phyloP scores from a whole-genome alignment of 2,797 vertebrate genomes.

The Cyprinella venusta region DNA sequence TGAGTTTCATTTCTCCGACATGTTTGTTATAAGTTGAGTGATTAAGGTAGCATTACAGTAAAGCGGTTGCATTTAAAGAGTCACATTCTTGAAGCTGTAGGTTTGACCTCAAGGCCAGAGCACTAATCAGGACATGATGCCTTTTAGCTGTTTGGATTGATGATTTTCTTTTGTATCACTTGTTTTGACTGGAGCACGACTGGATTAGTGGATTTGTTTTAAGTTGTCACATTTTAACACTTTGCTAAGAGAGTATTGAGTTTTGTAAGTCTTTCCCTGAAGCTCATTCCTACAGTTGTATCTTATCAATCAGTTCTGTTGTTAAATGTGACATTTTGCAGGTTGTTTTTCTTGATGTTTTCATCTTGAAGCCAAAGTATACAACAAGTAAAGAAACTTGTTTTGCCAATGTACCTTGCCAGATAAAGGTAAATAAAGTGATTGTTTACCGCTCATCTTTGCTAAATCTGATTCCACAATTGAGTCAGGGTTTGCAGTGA shows the following conservation, averaged over 20 bases:
- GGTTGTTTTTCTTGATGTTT: slow-evolving; percentile 11
- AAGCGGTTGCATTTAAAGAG: slow-evolving; percentile 11
- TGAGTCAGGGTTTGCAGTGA: too few relatives aligned
- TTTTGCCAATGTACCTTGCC: slow-evolving; percentile 17
- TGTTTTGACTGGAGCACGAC: slow-evolving; percentile 9
- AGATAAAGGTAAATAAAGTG: slow-evolving; percentile 37
- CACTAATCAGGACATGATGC: slow-evolving; percentile 29
- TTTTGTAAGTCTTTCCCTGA: slow-evolving; percentile 34
- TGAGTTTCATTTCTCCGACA: neutral
- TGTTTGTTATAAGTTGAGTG: neutral
- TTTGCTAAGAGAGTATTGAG: slow-evolving; percentile 21
- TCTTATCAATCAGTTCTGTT: slow-evolving; percentile 27
- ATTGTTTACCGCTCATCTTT: too few relatives aligned
- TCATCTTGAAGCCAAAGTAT: slow-evolving; percentile 14
- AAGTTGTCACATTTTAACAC: slow-evolving; percentile 26
- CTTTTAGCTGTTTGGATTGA: slow-evolving; percentile 30
- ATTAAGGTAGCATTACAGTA: neutral
- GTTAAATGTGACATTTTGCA: slow-evolving; percentile 29
- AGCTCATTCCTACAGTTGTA: slow-evolving; percentile 16
- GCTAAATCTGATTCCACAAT: too few relatives aligned
- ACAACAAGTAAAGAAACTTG: slow-evolving; percentile 11
- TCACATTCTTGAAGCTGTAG: slow-evolving; percentile 7
- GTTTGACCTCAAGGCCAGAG: slow-evolving; percentile 8
- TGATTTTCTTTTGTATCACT: slow-evolving; percentile 7
- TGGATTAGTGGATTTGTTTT: slow-evolving; percentile 31